phyloP scores from a whole-genome alignment of 2,113 vertebrate species.

The Passer montanus region DNA sequence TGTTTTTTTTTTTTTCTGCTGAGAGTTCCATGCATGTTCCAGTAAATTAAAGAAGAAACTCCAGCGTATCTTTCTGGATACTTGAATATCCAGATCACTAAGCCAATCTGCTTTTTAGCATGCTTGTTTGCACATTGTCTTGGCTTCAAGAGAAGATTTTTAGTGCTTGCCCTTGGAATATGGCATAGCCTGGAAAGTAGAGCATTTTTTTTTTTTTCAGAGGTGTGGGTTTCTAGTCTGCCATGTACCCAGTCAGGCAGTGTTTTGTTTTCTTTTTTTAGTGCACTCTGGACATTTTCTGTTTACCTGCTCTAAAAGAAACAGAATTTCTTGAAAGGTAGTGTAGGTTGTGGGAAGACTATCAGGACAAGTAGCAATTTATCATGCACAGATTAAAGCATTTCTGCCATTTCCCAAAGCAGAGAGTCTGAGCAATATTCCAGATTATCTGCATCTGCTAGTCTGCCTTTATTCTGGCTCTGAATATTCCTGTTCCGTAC shows the following conservation, averaged over 20 bases:
- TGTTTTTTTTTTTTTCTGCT: neutral
- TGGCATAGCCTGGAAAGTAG: neutral
- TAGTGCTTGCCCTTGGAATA: neutral
- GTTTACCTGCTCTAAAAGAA: neutral
- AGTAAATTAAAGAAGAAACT: neutral
- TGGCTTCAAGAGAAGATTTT: neutral
- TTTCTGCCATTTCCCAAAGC: neutral
- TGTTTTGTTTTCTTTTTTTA: neutral
- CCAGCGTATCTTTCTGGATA: neutral
- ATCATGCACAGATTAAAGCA: neutral
- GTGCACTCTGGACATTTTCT: neutral
- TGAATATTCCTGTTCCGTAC: neutral
- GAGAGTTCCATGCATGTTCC: neutral
- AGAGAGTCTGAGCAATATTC: neutral
- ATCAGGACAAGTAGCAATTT: neutral
- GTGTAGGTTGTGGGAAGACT: neutral
- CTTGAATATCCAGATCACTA: neutral
- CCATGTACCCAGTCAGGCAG: neutral
- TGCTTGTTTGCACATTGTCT: neutral
- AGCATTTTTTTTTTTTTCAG: neutral
- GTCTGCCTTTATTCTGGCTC: neutral
- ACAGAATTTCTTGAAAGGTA: neutral
- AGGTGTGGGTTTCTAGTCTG: neutral
- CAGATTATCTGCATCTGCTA: neutral
- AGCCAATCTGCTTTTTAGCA: neutral